These are phyloP conservation scores for Subacronicta megacephala DNA, from an alignment of 2,888 invertebrate genomes.

Conservation along the genomic window DNA sequence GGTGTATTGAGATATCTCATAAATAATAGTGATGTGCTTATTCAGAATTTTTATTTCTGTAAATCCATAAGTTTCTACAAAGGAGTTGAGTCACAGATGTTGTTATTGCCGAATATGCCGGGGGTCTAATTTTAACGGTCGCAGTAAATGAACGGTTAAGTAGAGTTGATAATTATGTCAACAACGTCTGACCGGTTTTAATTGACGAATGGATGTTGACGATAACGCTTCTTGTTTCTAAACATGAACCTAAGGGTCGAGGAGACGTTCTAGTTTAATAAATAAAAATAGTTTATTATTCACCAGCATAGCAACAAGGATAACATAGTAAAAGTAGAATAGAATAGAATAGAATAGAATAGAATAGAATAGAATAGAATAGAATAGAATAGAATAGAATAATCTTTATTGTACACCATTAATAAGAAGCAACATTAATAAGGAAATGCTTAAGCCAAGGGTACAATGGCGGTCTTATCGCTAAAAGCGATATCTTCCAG, in stretches of 20 bases:
- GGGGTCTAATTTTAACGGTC: slow-evolving; percentile 39
- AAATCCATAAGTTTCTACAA: slow-evolving; percentile 29
- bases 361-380: no score
- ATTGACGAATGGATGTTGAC: slow-evolving; percentile 40
- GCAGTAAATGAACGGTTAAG: slow-evolving; percentile 18
- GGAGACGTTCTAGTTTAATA: slow-evolving; percentile 29
- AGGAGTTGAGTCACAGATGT: slow-evolving; percentile 28
- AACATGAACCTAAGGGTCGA: slow-evolving; percentile 45
- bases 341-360: no score
- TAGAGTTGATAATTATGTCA: slow-evolving; percentile 41
- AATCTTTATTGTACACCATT: no score
- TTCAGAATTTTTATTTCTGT: slow-evolving; percentile 27
- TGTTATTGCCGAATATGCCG: slow-evolving; percentile 29
- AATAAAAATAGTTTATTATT: no score
- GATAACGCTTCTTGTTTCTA: slow-evolving; percentile 33
- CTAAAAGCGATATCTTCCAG: no score
- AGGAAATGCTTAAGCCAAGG: no score
- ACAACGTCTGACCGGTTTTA: slow-evolving; percentile 38
- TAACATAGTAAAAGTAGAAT: no score
- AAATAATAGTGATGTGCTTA: slow-evolving; percentile 26
- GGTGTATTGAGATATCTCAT: slow-evolving; percentile 26
- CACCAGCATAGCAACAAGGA: no score
- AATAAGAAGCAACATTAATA: no score
- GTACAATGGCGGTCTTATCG: no score
- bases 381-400: no score